Evolutionary conservation across 2,888 invertebrate genomes (phyloP), one percentile per base, ranked within the genome.

Genomic region (Petrolisthes manimaculis): DNA sequence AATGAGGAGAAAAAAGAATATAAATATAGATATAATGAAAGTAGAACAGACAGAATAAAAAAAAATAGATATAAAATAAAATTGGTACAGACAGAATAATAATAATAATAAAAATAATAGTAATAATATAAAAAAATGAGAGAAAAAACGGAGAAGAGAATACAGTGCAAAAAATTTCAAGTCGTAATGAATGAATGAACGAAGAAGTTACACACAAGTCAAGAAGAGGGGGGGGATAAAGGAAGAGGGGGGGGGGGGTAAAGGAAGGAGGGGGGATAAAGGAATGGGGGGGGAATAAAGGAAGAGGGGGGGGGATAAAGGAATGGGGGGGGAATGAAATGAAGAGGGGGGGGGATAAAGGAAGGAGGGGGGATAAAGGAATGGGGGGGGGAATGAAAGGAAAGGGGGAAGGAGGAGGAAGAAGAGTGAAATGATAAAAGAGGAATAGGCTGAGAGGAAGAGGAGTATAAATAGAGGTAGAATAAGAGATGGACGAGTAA

Each of bases 361-460:
- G 61, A 51, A 84, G 77, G n/a, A 51, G 37, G 61, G 61, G 84
- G 21, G 61, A n/a, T n/a, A n/a, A n/a, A n/a, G n/a, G n/a, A n/a
- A n/a, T n/a, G n/a, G n/a, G n/a, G n/a, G n/a, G n/a, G n/a, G n/a
- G n/a, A n/a, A n/a, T n/a, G n/a, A n/a, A n/a, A n/a, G n/a, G n/a
- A n/a, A n/a, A n/a, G n/a, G n/a, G n/a, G n/a, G n/a, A n/a, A n/a
- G n/a, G n/a, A n/a, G n/a, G n/a, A n/a, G n/a, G n/a, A n/a, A n/a
- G n/a, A 12, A 75, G 75, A 9, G 75, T 37, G 5, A 24, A 12
- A 75, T 8, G 51, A 5, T 9, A 51, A 75, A n/a, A n/a, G n/a
- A n/a, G n/a, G n/a, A n/a, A n/a, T n/a, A n/a, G n/a, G n/a, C n/a
- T n/a, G n/a, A n/a, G n/a, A n/a, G n/a, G n/a, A n/a, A n/a, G n/a